phyloP scores from a whole-genome alignment of 2,888 invertebrate genomes.

The Eledona agricola region DNA sequence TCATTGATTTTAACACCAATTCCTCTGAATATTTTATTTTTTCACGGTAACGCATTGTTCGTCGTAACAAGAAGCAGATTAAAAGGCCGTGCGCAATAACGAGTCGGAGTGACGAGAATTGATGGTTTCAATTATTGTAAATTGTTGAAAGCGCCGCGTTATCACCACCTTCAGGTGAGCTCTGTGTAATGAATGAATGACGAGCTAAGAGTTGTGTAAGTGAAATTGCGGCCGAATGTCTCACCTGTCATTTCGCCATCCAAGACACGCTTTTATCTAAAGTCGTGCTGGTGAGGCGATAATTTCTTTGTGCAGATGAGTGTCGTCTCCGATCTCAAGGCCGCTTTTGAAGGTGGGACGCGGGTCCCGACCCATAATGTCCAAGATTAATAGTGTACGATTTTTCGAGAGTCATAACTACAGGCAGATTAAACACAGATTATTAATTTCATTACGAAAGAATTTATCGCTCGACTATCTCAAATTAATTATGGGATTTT shows the following conservation, averaged over 20 bases:
- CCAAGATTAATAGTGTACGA: slow-evolving; percentile 24
- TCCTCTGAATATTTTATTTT: too few relatives aligned
- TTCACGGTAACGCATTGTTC: too few relatives aligned
- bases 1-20: too few relatives aligned
- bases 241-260: not conserved
- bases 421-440: slow-evolving; percentile 29
- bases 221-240: not conserved
- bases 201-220: too few relatives aligned
- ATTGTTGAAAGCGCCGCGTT: too few relatives aligned
- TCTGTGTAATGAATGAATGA: too few relatives aligned
- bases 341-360: slow-evolving; percentile 20
- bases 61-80: too few relatives aligned
- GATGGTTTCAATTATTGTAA: too few relatives aligned
- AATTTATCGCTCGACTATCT: slow-evolving; percentile 30
- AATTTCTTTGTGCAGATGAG: slow-evolving; percentile 18
- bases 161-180: too few relatives aligned
- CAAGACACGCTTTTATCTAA: slow-evolving; percentile 8
- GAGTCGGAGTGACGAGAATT: too few relatives aligned
- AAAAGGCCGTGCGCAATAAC: too few relatives aligned
- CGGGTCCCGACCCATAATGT: slow-evolving; percentile 23
- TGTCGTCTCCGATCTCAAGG: slow-evolving; percentile 16
- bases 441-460: slow-evolving; percentile 32
- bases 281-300: slow-evolving; percentile 7
- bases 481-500: slow-evolving; percentile 35
- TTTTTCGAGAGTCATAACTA: slow-evolving; percentile 31